phyloP scores from a whole-genome alignment of 1,140 invertebrate species.

The Hirudo medicinalis region DNA sequence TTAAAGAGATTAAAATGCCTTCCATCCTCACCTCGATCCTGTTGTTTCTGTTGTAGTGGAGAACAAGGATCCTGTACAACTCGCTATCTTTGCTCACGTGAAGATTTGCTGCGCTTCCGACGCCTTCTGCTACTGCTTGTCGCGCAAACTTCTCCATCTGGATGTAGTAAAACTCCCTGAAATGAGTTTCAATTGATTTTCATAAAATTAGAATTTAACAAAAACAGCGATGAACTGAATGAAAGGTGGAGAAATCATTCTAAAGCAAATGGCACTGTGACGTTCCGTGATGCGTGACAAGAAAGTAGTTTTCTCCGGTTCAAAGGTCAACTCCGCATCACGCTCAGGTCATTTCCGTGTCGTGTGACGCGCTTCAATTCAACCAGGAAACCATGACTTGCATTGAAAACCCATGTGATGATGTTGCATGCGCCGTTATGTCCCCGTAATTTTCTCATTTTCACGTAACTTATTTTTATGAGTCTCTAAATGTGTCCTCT shows the following conservation, averaged over 20 bases:
- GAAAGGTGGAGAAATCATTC: neutral
- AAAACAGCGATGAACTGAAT: neutral
- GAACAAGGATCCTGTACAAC: slow-evolving; percentile 89
- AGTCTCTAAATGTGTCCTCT: too few species aligned
- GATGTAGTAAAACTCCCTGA: slow-evolving; percentile 99
- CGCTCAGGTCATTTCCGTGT: slow-evolving; percentile 3
- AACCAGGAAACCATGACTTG: too few species aligned
- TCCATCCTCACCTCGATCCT: slow-evolving; percentile 81
- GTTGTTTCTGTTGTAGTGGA: slow-evolving; percentile 99
- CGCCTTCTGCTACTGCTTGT: slow-evolving; percentile 87
- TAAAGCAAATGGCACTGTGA: too few species aligned
- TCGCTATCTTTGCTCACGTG: slow-evolving; percentile 86
- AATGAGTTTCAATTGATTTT: slow-evolving; percentile 30
- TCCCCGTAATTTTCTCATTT: too few species aligned
- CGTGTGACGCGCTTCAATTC: neutral
- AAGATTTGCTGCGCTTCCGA: slow-evolving; percentile 80
- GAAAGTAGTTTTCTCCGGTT: too few species aligned
- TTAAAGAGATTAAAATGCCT: neutral
- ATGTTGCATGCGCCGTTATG: too few species aligned
- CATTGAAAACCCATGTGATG: too few species aligned
- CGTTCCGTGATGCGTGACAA: too few species aligned
- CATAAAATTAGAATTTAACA: slow-evolving; percentile 15
- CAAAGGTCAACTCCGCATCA: too few species aligned
- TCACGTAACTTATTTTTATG: too few species aligned
- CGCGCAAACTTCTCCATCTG: slow-evolving; percentile 99